These are phyloP conservation scores for Aphaenogaster ashmeadi DNA, from an alignment of 1,140 invertebrate species.

Conservation along the genomic window DNA sequence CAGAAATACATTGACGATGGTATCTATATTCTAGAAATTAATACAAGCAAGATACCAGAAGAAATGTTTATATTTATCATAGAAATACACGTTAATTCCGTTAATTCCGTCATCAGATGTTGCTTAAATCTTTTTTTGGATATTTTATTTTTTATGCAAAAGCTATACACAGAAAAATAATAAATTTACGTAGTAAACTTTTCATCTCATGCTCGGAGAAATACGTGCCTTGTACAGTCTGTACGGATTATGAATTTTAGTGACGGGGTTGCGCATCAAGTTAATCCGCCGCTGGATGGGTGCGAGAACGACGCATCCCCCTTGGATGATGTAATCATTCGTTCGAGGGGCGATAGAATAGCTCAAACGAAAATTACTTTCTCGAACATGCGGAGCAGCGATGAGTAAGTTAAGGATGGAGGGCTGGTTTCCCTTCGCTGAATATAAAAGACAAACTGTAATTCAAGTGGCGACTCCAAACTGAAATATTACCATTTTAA, in stretches of 20 bases:
- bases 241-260: slow-evolving; percentile 75
- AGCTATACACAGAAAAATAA: not conserved
- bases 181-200: not conserved
- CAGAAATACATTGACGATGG: not conserved
- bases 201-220: slow-evolving; percentile 7
- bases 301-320: slow-evolving; percentile 74
- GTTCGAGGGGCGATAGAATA: slow-evolving; percentile 77
- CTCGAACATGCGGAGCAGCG: slow-evolving; percentile 71
- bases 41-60: not conserved
- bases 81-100: not conserved
- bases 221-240: slow-evolving; percentile 57
- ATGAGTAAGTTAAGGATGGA: slow-evolving; percentile 71
- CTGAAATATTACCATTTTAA: slow-evolving; percentile 57
- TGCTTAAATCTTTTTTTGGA: not conserved
- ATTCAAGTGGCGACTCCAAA: slow-evolving; percentile 63
- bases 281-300: slow-evolving; percentile 72
- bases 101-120: not conserved
- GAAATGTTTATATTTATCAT: not conserved
- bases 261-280: slow-evolving; percentile 74
- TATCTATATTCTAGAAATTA: not conserved
- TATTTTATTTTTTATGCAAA: slow-evolving; percentile 3
- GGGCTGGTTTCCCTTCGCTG: slow-evolving; percentile 58
- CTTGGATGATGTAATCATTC: slow-evolving; percentile 81
- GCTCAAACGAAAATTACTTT: slow-evolving; percentile 78
- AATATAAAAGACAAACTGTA: slow-evolving; percentile 73